Evolutionary conservation across 2,888 invertebrate genomes (phyloP).

Genomic region (Capitulum mitella): DNA sequence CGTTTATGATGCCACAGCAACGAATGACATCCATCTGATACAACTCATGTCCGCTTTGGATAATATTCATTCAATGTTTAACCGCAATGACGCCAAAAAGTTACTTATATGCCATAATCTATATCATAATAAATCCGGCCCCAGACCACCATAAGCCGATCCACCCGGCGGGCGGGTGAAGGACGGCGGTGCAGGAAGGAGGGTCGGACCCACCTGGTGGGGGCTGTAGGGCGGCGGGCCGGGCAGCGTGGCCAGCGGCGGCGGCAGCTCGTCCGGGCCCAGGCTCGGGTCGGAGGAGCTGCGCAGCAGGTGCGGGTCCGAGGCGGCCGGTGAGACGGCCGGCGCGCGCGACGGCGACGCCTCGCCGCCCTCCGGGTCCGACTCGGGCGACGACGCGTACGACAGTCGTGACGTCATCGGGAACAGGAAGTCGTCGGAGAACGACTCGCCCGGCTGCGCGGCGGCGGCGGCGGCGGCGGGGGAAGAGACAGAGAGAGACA

Average conservation of each 20-base stretch:
- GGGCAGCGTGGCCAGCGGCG: neutral
- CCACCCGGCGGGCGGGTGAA: too few relatives aligned
- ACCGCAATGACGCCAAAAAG: too few relatives aligned
- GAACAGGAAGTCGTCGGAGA: slow-evolving; percentile 97
- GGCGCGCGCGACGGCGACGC: neutral
- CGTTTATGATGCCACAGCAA: too few relatives aligned
- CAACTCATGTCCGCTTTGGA: too few relatives aligned
- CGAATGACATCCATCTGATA: too few relatives aligned
- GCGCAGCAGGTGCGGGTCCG: slow-evolving; percentile 51
- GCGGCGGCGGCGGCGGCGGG: neutral
- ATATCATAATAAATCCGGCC: too few relatives aligned
- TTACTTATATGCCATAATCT: too few relatives aligned
- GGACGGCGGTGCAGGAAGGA: too few relatives aligned
- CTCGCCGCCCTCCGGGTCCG: slow-evolving; percentile 64
- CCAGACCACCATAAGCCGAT: too few relatives aligned
- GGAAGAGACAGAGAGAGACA: neutral
- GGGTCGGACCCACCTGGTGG: neutral
- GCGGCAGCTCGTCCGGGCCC: slow-evolving; percentile 67
- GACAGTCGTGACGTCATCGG: slow-evolving; percentile 94
- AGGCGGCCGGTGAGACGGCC: neutral
- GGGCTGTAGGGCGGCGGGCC: slow-evolving; percentile 6
- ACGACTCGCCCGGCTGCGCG: slow-evolving; percentile 83
- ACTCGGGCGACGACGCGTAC: slow-evolving; percentile 88
- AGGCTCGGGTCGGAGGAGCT: slow-evolving; percentile 92
- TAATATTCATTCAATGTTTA: too few relatives aligned